Evolutionary conservation across 2,797 vertebrate species (phyloP).

Genomic region (Psittacula derbiana): DNA sequence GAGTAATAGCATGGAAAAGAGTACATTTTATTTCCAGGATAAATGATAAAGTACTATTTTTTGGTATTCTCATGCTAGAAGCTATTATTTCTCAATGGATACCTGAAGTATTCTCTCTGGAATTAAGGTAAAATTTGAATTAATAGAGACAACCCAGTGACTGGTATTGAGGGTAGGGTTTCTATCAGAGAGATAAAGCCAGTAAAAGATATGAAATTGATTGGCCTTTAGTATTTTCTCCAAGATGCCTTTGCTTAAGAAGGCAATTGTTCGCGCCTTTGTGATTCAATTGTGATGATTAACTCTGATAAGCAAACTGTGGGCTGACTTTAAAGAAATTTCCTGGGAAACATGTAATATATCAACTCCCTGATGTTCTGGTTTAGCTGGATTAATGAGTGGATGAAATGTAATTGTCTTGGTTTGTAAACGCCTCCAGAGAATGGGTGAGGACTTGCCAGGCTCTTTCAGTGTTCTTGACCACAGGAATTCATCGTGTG

Average conservation of each 20-base stretch:
- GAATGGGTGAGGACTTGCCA: not conserved
- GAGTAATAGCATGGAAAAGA: not conserved
- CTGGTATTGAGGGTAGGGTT: not conserved
- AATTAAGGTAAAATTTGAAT: not conserved
- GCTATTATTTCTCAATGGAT: not conserved
- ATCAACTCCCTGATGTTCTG: conserved; percentile 25
- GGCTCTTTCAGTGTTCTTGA: not conserved
- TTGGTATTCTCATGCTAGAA: not conserved
- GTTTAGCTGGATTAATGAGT: conserved; percentile 46
- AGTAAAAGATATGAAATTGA: not conserved
- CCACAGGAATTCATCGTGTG: not conserved
- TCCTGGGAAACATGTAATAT: not conserved
- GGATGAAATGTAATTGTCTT: not conserved
- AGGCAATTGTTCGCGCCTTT: not conserved
- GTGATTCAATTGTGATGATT: not conserved
- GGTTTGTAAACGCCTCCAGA: conserved; percentile 1
- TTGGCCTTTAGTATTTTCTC: not conserved
- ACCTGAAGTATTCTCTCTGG: not conserved
- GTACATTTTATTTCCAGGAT: not conserved
- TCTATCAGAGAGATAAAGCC: not conserved
- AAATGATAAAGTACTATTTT: not conserved
- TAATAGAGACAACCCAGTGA: not conserved
- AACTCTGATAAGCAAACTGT: conserved; percentile 9
- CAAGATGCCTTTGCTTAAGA: not conserved
- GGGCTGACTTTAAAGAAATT: not conserved